These are phyloP conservation scores for Eonycteris spelaea DNA, from an alignment of 2,113 vertebrate genomes.

Conservation along the genomic window DNA sequence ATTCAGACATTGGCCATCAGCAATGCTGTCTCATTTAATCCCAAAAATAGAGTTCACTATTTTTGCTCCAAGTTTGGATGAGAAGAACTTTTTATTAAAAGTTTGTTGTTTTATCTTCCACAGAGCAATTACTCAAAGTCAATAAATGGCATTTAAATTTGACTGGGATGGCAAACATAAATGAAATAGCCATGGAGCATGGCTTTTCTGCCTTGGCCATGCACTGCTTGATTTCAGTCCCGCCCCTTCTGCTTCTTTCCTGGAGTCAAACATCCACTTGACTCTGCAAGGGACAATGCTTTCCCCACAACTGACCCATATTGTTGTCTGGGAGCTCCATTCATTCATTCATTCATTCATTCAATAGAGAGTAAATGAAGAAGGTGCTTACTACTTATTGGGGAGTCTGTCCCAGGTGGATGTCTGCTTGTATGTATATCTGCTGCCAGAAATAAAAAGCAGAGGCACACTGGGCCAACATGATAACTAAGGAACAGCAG, in stretches of 20 bases:
- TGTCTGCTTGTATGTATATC: background rate
- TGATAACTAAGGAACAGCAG: background rate
- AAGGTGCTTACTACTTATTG: background rate
- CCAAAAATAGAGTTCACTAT: background rate
- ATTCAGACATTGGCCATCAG: background rate
- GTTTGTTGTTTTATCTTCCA: background rate
- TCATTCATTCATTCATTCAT: background rate
- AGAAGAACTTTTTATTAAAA: slow-evolving; percentile 2
- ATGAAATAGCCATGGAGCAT: background rate
- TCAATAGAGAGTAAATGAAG: background rate
- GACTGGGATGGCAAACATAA: background rate
- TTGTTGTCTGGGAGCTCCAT: background rate
- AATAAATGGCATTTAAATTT: background rate
- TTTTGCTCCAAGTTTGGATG: slow-evolving; percentile 5
- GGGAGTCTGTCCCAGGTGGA: background rate
- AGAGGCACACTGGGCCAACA: background rate
- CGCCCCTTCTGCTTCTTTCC: background rate
- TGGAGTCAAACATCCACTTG: background rate
- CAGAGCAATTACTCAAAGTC: background rate
- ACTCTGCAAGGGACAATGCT: background rate
- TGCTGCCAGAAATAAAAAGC: background rate
- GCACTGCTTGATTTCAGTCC: background rate
- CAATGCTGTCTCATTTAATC: background rate
- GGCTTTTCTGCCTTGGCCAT: background rate
- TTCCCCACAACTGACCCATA: background rate